Percentiles rank a stretch among this genome's conserved stretches.
These are phyloP conservation scores for Istiophorus platypterus DNA, from an alignment of 2,113 vertebrate species.

Conservation along the genomic window DNA sequence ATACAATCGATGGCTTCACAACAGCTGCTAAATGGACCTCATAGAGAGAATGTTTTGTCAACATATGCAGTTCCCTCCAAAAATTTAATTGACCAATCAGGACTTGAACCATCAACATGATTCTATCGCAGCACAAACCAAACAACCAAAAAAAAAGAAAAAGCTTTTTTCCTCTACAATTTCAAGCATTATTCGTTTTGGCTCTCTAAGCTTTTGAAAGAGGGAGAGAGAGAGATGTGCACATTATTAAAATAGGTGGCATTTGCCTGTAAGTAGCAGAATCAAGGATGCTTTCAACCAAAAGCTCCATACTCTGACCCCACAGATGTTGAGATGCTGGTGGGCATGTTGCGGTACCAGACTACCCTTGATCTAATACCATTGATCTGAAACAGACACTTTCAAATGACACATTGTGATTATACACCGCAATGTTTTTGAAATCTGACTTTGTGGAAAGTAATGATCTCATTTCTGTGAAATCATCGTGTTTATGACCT, in stretches of 20 bases:
- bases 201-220: neutral
- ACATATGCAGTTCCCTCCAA: neutral
- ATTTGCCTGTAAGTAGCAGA: constrained; percentile 36
- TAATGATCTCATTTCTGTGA: constrained; percentile 60
- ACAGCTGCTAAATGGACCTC: neutral
- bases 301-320: constrained; percentile 24
- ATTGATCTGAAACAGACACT: constrained; percentile 45
- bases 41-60: neutral
- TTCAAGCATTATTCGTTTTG: neutral
- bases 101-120: neutral
- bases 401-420: constrained; percentile 33
- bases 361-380: constrained; percentile 34
- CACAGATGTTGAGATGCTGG: constrained; percentile 32
- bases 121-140: neutral
- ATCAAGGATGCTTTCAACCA: constrained; percentile 33
- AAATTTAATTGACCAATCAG: neutral
- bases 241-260: constrained; percentile 12
- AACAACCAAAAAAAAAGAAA: neutral
- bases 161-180: neutral
- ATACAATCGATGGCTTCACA: neutral
- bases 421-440: constrained; percentile 39
- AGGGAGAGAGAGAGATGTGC: neutral
- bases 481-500: constrained; percentile 54
- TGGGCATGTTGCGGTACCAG: constrained; percentile 32
- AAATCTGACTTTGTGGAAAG: constrained; percentile 53